phyloP scores from a whole-genome alignment of 2,113 vertebrate species.

The Mastomys coucha region DNA sequence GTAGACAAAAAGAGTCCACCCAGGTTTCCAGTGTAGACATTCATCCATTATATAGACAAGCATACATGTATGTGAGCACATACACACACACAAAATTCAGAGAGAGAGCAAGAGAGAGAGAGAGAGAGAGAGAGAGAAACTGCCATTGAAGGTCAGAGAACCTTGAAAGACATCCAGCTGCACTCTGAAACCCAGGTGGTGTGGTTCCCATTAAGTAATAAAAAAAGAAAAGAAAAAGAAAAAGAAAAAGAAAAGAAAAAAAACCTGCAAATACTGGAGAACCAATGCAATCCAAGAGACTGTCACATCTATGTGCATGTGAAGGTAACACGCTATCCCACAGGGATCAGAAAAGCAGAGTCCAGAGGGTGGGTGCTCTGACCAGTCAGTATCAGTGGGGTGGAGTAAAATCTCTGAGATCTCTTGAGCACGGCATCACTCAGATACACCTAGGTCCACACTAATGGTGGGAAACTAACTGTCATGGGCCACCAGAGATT shows the following conservation, averaged over 20 bases:
- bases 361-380: not conserved
- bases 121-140: not conserved
- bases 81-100: not conserved
- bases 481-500: not conserved
- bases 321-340: not conserved
- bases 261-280: conserved; percentile 42
- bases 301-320: conserved; percentile 2
- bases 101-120: not conserved
- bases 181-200: conserved; percentile 54
- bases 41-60: not conserved
- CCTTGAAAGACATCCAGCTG: conserved; percentile 67
- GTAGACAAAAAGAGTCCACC: conserved; percentile 29
- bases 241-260: no score
- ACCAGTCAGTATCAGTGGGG: not conserved
- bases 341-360: not conserved
- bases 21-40: conserved; percentile 28
- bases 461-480: not conserved
- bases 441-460: not conserved
- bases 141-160: conserved; percentile 47
- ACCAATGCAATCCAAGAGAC: not conserved
- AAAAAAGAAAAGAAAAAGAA: no score
- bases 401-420: not conserved
- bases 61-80: not conserved
- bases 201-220: conserved; percentile 42
- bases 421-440: not conserved